These are phyloP conservation scores for Pseudococcus viburni DNA, from an alignment of 2,888 invertebrate genomes.

Conservation along the genomic window DNA sequence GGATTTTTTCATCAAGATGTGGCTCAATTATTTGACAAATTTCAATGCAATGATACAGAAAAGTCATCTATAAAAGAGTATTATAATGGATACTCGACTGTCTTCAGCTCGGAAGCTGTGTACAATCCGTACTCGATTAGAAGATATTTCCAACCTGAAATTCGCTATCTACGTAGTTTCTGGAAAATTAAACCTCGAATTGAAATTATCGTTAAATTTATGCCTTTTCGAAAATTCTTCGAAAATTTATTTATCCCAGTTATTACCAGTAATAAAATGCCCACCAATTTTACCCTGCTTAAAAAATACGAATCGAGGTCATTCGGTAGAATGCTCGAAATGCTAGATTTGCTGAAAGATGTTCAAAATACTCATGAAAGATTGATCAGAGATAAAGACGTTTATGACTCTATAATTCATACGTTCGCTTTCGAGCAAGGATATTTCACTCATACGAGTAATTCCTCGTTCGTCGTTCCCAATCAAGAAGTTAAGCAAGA, in stretches of 20 bases:
- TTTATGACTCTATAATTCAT: background rate
- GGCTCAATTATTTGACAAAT: background rate
- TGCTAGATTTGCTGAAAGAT: background rate
- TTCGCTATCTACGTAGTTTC: background rate
- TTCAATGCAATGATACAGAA: background rate
- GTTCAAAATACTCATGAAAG: background rate
- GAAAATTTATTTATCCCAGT: background rate
- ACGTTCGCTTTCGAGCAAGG: conserved; percentile 15
- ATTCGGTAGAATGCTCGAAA: background rate
- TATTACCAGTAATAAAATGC: background rate
- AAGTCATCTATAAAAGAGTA: background rate
- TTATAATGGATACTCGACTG: conserved; percentile 13
- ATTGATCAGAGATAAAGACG: background rate
- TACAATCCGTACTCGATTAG: conserved; percentile 15
- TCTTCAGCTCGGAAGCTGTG: background rate
- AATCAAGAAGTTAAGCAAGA: background rate
- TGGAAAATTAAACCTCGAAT: background rate
- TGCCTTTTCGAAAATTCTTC: background rate
- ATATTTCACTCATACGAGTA: background rate
- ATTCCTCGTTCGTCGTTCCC: background rate
- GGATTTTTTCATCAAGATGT: background rate
- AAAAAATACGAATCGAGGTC: background rate
- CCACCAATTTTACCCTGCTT: conserved; percentile 1
- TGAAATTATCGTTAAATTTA: background rate
- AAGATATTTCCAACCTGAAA: conserved; percentile 6